These are phyloP conservation scores for Microcaecilia unicolor DNA, from an alignment of 2,797 vertebrate genomes.

Conservation along the genomic window DNA sequence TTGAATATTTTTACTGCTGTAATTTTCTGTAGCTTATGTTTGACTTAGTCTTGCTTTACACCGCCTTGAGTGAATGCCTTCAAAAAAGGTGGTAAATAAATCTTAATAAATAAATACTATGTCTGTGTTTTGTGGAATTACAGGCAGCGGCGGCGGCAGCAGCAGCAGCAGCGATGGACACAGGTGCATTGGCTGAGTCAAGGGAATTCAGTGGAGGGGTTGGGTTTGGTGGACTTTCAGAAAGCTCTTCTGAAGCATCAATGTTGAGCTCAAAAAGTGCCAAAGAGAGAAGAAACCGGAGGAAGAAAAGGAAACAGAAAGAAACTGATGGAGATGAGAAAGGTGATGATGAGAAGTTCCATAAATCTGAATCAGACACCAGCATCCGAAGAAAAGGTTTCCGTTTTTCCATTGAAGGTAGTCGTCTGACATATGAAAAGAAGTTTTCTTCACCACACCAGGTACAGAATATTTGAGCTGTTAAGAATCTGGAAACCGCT, in stretches of 20 bases:
- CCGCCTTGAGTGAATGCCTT: too few species aligned
- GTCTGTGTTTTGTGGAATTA: background rate
- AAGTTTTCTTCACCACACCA: conserved; percentile 77
- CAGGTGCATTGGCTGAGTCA: conserved; percentile 55
- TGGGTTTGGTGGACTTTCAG: conserved; percentile 62
- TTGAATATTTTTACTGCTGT: too few species aligned
- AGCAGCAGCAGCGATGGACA: conserved; percentile 65
- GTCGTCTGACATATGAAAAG: conserved; percentile 68
- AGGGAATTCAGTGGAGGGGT: conserved; percentile 63
- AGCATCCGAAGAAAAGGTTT: conserved; percentile 69
- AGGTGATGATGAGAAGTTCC: conserved; percentile 55
- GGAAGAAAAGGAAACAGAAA: conserved; percentile 73
- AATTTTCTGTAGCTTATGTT: too few species aligned
- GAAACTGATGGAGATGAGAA: conserved; percentile 64
- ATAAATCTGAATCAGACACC: conserved; percentile 76
- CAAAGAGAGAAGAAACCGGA: conserved; percentile 86
- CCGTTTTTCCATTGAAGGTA: conserved; percentile 66
- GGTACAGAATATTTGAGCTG: too few species aligned
- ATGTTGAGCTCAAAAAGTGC: conserved; percentile 93
- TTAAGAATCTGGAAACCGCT: too few species aligned
- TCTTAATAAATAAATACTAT: too few species aligned
- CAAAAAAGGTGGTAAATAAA: too few species aligned
- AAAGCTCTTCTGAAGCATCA: conserved; percentile 80
- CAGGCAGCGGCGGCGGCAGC: conserved; percentile 64
- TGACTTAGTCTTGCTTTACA: too few species aligned